phyloP scores from a whole-genome alignment of 1,140 invertebrate species.

The Propsilocerus akamusi region DNA sequence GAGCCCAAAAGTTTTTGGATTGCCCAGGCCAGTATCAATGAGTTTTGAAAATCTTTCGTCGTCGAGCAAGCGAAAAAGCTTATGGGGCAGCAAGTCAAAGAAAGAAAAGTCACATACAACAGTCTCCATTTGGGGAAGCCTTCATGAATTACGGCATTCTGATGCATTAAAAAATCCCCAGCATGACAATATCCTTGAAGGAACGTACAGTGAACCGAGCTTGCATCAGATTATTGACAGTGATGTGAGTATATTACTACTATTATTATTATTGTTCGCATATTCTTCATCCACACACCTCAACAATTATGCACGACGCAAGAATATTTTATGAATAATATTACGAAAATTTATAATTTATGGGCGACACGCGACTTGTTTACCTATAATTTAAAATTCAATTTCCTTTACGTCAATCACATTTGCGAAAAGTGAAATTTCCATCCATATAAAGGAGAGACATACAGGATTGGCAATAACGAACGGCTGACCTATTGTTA shows the following conservation, averaged over 20 bases:
- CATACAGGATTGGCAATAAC: no score
- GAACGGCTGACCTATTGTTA: no score
- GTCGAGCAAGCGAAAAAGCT: conserved; percentile 6
- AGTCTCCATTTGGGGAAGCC: conserved; percentile 31
- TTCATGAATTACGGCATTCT: conserved; percentile 32
- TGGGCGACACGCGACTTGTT: no score
- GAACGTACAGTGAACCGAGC: conserved; percentile 25
- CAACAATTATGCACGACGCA: no score
- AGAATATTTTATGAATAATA: no score
- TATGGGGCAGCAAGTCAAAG: conserved; percentile 5
- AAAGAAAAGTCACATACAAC: conserved; percentile 14
- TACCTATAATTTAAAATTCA: no score
- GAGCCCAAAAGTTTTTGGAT: conserved; percentile 35
- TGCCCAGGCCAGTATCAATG: conserved; percentile 25
- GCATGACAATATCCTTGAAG: conserved; percentile 8
- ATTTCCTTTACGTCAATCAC: no score
- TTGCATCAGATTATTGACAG: conserved; percentile 9
- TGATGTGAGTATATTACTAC: background rate
- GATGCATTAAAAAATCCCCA: background rate
- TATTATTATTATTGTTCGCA: background rate
- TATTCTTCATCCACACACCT: no score
- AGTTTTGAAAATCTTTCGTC: conserved; percentile 33
- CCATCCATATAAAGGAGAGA: no score
- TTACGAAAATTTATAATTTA: no score
- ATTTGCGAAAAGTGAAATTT: no score